Conservation (phyloP, 1,140 invertebrate species). For the Ceratosolen solmsi region DNA sequence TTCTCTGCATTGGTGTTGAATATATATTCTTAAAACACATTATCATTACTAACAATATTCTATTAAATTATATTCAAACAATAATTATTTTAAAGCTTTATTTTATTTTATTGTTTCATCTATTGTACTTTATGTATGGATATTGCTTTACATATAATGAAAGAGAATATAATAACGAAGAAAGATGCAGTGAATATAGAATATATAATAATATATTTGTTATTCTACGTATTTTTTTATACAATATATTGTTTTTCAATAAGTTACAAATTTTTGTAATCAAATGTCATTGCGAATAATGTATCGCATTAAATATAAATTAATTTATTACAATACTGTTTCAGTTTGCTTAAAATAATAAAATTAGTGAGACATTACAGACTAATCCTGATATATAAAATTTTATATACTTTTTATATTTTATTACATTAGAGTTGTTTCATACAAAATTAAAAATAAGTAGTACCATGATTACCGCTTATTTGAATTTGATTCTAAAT, state of each 20-base stretch:
- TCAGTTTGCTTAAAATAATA: not conserved
- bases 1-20: too few species aligned
- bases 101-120: too few species aligned
- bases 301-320: not conserved
- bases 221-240: slow-evolving; percentile 25
- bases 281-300: not conserved
- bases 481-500: not conserved
- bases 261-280: slow-evolving; percentile 25
- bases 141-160: too few species aligned
- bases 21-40: too few species aligned
- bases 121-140: too few species aligned
- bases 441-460: not conserved
- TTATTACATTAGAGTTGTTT: not conserved
- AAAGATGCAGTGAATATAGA: not conserved
- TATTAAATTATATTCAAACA: too few species aligned
- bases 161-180: too few species aligned
- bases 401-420: not conserved
- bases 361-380: not conserved
- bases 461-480: not conserved
- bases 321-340: not conserved
- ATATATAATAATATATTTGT: slow-evolving; percentile 28
- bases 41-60: too few species aligned
- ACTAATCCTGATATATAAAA: slow-evolving; percentile 2
- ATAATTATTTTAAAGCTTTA: too few species aligned
- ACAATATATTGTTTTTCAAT: slow-evolving; percentile 12